A percentile compares a stretch with the other conserved stretches of the same genome.
Conservation (phyloP, 2,113 vertebrate species). For the Eptatretus burgeri region DNA sequence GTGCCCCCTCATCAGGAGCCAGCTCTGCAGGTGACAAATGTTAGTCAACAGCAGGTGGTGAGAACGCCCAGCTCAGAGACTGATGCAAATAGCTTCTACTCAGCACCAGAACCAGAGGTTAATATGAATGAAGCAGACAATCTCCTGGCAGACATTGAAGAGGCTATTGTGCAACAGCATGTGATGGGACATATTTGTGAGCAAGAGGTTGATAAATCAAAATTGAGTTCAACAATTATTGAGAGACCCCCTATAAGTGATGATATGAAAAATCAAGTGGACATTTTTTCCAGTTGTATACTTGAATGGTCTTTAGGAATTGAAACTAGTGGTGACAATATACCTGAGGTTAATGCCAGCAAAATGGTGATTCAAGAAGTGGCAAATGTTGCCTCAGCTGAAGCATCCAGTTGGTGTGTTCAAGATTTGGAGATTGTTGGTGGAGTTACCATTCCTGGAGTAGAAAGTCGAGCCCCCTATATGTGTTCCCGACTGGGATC, state of each 20-base stretch:
- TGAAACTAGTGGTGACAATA: too few species aligned
- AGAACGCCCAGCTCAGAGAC: not conserved
- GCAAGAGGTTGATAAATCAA: not conserved
- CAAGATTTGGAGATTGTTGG: not conserved
- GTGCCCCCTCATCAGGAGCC: not conserved
- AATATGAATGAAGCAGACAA: not conserved
- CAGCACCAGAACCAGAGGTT: not conserved
- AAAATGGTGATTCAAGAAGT: too few species aligned
- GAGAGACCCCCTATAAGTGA: not conserved
- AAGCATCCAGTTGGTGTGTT: too few species aligned
- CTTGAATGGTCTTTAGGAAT: too few species aligned
- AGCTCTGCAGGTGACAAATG: not conserved
- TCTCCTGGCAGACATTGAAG: not conserved
- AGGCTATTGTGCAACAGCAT: not conserved
- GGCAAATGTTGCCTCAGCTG: too few species aligned
- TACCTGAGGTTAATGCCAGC: too few species aligned
- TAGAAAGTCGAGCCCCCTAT: not conserved
- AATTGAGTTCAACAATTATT: slow-evolving; percentile 1
- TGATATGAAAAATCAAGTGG: not conserved
- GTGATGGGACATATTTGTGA: not conserved
- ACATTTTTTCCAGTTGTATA: not conserved
- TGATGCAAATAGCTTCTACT: not conserved
- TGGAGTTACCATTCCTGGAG: not conserved
- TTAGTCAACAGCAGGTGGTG: not conserved
- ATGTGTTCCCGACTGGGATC: not conserved